Evolutionary conservation across 2,888 invertebrate genomes (phyloP), one percentile per base, ranked within the genome.

Genomic region (Eretmocerus hayati): DNA sequence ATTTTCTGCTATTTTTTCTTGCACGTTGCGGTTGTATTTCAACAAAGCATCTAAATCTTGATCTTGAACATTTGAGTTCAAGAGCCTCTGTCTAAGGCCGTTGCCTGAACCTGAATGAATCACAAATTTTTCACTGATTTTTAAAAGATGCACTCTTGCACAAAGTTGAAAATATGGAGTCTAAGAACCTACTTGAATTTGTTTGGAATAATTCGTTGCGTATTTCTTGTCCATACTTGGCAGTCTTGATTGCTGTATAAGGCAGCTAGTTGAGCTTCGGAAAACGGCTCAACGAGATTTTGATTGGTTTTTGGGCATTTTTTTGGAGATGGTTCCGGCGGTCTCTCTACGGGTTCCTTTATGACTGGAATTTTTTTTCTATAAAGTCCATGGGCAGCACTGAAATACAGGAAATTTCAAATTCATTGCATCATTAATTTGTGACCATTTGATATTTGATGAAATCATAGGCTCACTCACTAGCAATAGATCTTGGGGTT

Each of bases 1-100:
- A 62, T 95, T 92, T 60, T 93, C 90, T 0, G 95, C 91, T 20
- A 96, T 85, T 67, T 89, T 88, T 62, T 91, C 91, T 65, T 96
- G 95, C 73, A 88, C 81, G 57, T 86, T 82, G 63, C 90, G 85
- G 66, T 96, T 91, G 69, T 90, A 87, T 64, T 89, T 85, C 45
- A 95, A 75, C 11, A 92, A 73, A 21, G 86, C 83, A 65, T 91
- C 90, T 54, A 90, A 78, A 63, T 91, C 88, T 57, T 84, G 83
- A 49, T 78, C 77, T 40, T 77, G 74, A 22, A 70, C 73, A 37
- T 71, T 72, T 52, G 74, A 74, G 38, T 39, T 55, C 37, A 74
- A 40, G 5, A 59, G 55, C 50, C 70, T 59, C 46, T 67, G 64
- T 15, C 66, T 58, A 16, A 66, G n/a, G 20, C 61, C 62, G 56